A percentile compares a stretch with the other conserved stretches of the same genome.
Evolutionary conservation across 2,113 vertebrate species (phyloP).

Genomic region (Psittacula cyanocephala): DNA sequence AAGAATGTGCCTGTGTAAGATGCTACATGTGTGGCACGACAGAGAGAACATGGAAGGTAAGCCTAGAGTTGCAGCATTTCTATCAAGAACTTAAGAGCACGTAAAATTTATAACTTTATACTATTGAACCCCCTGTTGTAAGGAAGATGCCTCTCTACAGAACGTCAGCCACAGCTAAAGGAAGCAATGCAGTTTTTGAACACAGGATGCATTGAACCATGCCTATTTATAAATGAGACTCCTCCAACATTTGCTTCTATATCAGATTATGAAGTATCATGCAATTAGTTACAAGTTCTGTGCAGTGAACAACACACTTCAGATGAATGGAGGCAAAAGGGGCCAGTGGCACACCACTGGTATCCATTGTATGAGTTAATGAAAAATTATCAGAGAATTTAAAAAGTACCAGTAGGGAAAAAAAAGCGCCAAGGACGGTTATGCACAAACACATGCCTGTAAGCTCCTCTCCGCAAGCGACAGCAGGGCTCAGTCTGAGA

Average conservation of each 20-base stretch:
- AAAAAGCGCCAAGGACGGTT: not conserved
- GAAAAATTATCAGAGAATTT: not conserved
- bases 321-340: not conserved
- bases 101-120: not conserved
- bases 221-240: not conserved
- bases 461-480: not conserved
- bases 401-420: not conserved
- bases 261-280: not conserved
- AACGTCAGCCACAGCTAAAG: not conserved
- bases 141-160: not conserved
- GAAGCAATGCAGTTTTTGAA: not conserved
- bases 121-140: not conserved
- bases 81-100: not conserved
- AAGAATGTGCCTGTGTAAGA: fast-evolving
- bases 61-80: not conserved
- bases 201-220: not conserved
- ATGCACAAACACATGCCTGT: not conserved
- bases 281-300: not conserved
- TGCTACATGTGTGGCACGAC: fast-evolving
- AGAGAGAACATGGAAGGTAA: not conserved
- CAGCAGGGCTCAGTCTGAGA: not conserved
- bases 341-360: not conserved
- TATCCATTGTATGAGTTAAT: fast-evolving
- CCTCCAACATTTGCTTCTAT: not conserved
- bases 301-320: not conserved